phyloP scores from a whole-genome alignment of 1,140 invertebrate genomes.

The Pseudomyrmex flavicornis region DNA sequence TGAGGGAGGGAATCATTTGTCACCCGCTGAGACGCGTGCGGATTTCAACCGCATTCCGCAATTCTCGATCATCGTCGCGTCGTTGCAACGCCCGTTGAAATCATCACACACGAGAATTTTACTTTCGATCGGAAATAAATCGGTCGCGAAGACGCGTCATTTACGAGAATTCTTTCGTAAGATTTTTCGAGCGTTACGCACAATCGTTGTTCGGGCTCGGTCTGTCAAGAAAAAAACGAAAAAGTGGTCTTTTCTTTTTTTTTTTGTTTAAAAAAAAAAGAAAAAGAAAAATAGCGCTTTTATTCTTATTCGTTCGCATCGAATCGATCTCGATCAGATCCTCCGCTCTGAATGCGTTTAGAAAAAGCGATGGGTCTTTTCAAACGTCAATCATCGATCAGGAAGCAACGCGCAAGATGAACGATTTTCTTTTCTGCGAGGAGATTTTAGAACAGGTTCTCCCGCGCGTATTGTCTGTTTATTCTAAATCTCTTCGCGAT shows the following conservation, averaged over 20 bases:
- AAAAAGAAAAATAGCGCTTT: slow-evolving; percentile 5
- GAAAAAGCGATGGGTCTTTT: slow-evolving; percentile 53
- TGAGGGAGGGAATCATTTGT: slow-evolving; percentile 50
- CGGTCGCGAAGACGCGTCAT: not conserved
- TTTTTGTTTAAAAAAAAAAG: not conserved
- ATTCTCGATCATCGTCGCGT: not conserved
- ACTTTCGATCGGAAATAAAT: not conserved
- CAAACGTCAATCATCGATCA: slow-evolving; percentile 71
- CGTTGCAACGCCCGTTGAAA: not conserved
- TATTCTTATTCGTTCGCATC: slow-evolving; percentile 5
- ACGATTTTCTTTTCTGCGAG: slow-evolving; percentile 13
- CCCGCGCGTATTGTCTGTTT: slow-evolving; percentile 17
- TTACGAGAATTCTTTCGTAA: not conserved
- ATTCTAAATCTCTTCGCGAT: slow-evolving; percentile 35
- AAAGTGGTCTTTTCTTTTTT: not conserved
- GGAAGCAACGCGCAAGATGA: not conserved
- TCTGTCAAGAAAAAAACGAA: slow-evolving; percentile 10
- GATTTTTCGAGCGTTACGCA: too few species aligned
- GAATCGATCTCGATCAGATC: slow-evolving; percentile 9
- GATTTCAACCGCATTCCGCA: slow-evolving; percentile 43
- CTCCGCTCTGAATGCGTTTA: not conserved
- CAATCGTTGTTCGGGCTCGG: too few species aligned
- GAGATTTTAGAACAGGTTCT: slow-evolving; percentile 33
- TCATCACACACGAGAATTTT: not conserved
- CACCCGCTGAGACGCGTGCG: slow-evolving; percentile 71